Conservation (phyloP, 2,888 invertebrate genomes). For the Deilephila porcellus region DNA sequence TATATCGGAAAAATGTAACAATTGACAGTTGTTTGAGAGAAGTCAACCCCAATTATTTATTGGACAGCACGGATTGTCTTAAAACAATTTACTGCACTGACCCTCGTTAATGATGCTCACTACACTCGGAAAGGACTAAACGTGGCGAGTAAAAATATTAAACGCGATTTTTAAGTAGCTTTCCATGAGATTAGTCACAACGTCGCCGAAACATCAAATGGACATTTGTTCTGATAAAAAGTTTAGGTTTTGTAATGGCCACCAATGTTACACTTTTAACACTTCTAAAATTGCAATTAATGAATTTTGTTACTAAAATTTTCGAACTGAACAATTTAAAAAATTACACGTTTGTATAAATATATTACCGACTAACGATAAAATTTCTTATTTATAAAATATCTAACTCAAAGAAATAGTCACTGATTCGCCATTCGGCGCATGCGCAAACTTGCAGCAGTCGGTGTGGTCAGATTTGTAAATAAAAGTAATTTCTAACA, state of each 20-base stretch:
- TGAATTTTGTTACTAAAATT: conserved; percentile 53
- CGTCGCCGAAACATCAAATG: conserved; percentile 85
- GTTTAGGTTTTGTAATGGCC: conserved; percentile 85
- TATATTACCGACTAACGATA: conserved; percentile 79
- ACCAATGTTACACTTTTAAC: conserved; percentile 82
- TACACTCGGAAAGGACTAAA: conserved; percentile 60
- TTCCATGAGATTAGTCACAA: conserved; percentile 79
- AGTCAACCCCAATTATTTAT: conserved; percentile 77
- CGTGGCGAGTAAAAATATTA: conserved; percentile 46
- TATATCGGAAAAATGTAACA: conserved; percentile 72
- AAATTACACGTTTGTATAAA: conserved; percentile 68
- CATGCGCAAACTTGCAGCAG: conserved; percentile 83
- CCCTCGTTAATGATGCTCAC: conserved; percentile 56
- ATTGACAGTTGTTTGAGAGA: conserved; percentile 80
- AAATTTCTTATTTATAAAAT: conserved; percentile 82
- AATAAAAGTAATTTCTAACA: background rate
- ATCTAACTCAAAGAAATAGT: conserved; percentile 81
- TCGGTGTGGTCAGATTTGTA: conserved; percentile 60
- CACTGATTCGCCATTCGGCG: conserved; percentile 85
- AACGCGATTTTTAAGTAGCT: conserved; percentile 67
- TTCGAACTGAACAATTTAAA: conserved; percentile 55
- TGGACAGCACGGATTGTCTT: conserved; percentile 74
- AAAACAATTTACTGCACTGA: conserved; percentile 61
- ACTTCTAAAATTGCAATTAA: conserved; percentile 64
- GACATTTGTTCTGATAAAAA: conserved; percentile 84